Conservation (phyloP, 2,113 vertebrate genomes). For the Scortum barcoo region DNA sequence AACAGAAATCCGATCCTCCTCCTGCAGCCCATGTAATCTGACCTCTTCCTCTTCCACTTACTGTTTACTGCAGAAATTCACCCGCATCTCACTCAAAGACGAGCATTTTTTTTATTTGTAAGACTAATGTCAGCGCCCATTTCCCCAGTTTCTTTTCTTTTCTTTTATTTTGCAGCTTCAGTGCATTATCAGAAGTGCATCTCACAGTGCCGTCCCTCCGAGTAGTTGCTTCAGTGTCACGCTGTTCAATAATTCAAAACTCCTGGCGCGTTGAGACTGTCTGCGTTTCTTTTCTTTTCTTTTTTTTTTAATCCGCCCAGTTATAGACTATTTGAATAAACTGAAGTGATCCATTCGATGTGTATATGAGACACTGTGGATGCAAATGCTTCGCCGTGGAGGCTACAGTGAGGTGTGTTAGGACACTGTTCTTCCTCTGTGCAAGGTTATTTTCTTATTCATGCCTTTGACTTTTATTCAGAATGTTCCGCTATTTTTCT, state of each 20-base stretch:
- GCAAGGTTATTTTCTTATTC: neutral
- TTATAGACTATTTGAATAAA: slow-evolving; percentile 30
- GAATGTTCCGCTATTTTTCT: neutral
- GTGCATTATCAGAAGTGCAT: neutral
- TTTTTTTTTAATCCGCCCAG: slow-evolving; percentile 20
- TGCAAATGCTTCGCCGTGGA: slow-evolving; percentile 18
- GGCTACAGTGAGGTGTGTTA: neutral
- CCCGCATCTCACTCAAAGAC: neutral
- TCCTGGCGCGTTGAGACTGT: slow-evolving; percentile 7
- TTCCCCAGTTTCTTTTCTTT: neutral
- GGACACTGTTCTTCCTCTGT: neutral
- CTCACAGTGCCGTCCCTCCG: neutral
- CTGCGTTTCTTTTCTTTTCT: no score
- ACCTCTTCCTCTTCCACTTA: neutral
- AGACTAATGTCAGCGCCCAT: neutral
- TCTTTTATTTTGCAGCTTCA: neutral
- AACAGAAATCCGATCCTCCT: slow-evolving; percentile 1
- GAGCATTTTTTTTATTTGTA: slow-evolving; percentile 9
- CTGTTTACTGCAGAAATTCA: neutral
- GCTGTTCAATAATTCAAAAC: slow-evolving; percentile 55
- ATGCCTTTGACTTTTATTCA: neutral
- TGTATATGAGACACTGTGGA: neutral
- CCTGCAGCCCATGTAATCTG: slow-evolving; percentile 17
- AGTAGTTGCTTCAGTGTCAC: slow-evolving; percentile 10
- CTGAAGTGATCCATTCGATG: slow-evolving; percentile 25